Evolutionary conservation across 92 coral and sea anemone species (phyloP).

Genomic region (Epizoanthus rinbou): DNA sequence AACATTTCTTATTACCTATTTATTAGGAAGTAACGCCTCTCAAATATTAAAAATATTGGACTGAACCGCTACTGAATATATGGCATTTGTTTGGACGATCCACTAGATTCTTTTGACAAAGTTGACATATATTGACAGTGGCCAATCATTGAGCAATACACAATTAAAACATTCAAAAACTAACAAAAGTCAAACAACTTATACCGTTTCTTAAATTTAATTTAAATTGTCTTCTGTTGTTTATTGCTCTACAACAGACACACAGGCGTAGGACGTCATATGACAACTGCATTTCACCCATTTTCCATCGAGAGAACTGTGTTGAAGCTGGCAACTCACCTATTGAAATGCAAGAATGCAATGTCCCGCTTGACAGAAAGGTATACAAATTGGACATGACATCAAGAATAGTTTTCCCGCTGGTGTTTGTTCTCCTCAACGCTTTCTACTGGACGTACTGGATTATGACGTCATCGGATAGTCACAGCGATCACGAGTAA

Average conservation of each 20-base stretch:
- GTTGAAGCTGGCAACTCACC: neutral
- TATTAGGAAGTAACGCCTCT: too few species aligned
- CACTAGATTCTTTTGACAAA: too few species aligned
- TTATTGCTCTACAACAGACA: neutral
- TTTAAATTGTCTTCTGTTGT: neutral
- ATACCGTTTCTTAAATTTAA: too few species aligned
- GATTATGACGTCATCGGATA: neutral
- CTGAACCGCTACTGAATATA: too few species aligned
- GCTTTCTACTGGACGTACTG: slow-evolving; percentile 18
- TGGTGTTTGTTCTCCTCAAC: slow-evolving; percentile 15
- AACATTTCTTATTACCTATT: too few species aligned
- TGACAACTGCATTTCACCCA: neutral
- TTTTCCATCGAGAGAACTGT: neutral
- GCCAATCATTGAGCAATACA: too few species aligned
- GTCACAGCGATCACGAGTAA: too few species aligned
- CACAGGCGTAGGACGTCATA: neutral
- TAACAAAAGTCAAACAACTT: too few species aligned
- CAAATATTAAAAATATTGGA: too few species aligned
- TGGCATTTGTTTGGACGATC: too few species aligned
- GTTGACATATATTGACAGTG: too few species aligned
- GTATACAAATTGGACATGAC: slow-evolving; percentile 15
- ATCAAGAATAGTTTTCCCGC: neutral
- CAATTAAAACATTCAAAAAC: too few species aligned
- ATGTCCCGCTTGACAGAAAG: neutral
- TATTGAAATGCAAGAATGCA: neutral